phyloP scores from a whole-genome alignment of 1,140 invertebrate genomes.

The Hycleus phaleratus region DNA sequence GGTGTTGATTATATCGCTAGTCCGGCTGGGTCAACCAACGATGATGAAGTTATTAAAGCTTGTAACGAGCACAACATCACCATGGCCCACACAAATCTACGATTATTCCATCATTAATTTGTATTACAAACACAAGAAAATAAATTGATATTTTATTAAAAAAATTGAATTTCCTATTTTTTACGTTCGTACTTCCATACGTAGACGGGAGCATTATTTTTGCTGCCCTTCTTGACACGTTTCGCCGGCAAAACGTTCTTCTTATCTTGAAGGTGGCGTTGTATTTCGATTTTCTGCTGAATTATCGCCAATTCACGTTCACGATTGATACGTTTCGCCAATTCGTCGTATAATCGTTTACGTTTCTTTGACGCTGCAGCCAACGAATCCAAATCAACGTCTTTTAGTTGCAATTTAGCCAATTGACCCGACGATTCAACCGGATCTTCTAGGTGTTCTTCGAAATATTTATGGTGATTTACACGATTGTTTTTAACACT shows the following conservation, averaged over 20 bases:
- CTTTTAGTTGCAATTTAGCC: slow-evolving; percentile 39
- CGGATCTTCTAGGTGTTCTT: slow-evolving; percentile 51
- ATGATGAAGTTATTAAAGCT: slow-evolving; percentile 81
- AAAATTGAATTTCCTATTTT: slow-evolving; percentile 42
- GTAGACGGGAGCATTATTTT: slow-evolving; percentile 69
- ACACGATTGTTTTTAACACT: slow-evolving; percentile 57
- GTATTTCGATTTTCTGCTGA: slow-evolving; percentile 77
- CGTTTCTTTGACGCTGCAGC: slow-evolving; percentile 53
- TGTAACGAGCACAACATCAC: slow-evolving; percentile 88
- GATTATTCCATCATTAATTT: slow-evolving; percentile 90
- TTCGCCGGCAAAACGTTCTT: slow-evolving; percentile 55
- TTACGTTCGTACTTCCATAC: slow-evolving; percentile 83
- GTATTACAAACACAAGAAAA: too few relatives aligned
- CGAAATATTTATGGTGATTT: slow-evolving; percentile 77
- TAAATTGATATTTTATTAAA: too few relatives aligned
- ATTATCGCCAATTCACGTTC: slow-evolving; percentile 74
- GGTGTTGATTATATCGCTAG: slow-evolving; percentile 90
- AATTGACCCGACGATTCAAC: too few relatives aligned
- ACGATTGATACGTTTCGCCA: slow-evolving; percentile 71
- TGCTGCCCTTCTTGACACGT: slow-evolving; percentile 58
- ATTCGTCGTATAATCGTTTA: slow-evolving; percentile 64
- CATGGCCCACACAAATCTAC: slow-evolving; percentile 81
- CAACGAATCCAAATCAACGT: slow-evolving; percentile 48
- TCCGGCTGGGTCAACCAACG: slow-evolving; percentile 90
- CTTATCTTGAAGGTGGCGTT: slow-evolving; percentile 61